phyloP scores from a whole-genome alignment of 2,888 invertebrate species.

The Eupithecia pulchellata region DNA sequence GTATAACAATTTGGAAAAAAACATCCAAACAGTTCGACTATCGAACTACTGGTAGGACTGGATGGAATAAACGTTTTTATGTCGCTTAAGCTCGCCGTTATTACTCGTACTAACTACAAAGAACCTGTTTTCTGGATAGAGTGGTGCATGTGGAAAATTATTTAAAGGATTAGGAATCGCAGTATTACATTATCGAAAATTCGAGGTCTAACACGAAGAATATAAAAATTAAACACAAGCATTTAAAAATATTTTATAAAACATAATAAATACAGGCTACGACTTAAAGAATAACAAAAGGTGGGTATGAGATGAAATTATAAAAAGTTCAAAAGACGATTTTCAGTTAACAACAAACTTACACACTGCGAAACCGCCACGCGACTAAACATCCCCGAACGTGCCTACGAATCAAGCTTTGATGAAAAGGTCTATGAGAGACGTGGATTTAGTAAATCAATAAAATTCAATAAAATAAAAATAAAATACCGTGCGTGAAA shows the following conservation, averaged over 20 bases:
- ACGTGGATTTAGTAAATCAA: too few relatives aligned
- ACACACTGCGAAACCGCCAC: not conserved
- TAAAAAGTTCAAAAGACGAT: not conserved
- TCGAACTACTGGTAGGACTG: too few relatives aligned
- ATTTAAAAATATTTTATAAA: slow-evolving; percentile 75
- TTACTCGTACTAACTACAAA: too few relatives aligned
- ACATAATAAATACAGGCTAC: slow-evolving; percentile 82
- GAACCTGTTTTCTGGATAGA: not conserved
- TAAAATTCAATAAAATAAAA: too few relatives aligned
- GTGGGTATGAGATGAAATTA: slow-evolving; percentile 60
- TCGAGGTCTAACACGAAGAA: not conserved
- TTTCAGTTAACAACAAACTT: not conserved
- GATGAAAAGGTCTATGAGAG: too few relatives aligned
- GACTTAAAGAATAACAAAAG: slow-evolving; percentile 76
- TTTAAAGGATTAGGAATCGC: not conserved
- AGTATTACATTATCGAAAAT: not conserved
- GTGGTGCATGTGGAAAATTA: not conserved
- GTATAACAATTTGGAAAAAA: too few relatives aligned
- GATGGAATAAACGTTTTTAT: too few relatives aligned
- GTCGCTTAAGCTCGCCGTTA: too few relatives aligned
- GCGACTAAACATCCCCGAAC: too few relatives aligned
- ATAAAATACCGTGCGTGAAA: too few relatives aligned
- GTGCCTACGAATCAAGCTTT: too few relatives aligned
- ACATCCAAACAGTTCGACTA: too few relatives aligned
- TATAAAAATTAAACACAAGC: not conserved